Percentiles rank a stretch among this genome's conserved stretches.
These are phyloP conservation scores for Sebastes reedi DNA, from an alignment of 2,797 vertebrate species.

Conservation along the genomic window DNA sequence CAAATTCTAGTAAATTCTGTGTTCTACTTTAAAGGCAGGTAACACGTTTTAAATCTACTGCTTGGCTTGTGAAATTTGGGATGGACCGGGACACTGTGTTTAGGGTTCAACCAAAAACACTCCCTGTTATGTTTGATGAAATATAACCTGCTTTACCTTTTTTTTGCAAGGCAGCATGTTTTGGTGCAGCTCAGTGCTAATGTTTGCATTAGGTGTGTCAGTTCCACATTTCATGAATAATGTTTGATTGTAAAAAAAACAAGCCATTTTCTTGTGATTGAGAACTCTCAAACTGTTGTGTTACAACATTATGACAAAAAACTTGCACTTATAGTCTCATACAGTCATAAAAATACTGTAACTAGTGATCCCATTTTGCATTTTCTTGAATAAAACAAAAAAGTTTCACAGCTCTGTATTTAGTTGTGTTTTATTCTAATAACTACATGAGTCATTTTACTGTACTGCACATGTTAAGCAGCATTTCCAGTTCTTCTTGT, in stretches of 20 bases:
- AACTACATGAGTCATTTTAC: not conserved
- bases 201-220: not conserved
- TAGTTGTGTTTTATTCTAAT: not conserved
- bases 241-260: not conserved
- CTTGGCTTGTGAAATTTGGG: not conserved
- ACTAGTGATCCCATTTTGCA: not conserved
- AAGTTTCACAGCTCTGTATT: not conserved
- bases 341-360: not conserved
- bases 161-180: not conserved
- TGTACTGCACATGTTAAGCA: not conserved
- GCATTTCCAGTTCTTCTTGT: slow-evolving; percentile 55
- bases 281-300: too few species aligned
- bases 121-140: not conserved
- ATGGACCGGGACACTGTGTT: not conserved
- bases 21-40: not conserved
- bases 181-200: not conserved
- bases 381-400: slow-evolving; percentile 45
- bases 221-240: not conserved
- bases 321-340: too few species aligned
- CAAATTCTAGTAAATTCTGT: not conserved
- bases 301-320: too few species aligned
- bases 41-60: not conserved
- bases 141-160: not conserved
- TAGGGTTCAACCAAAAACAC: not conserved
- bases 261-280: too few species aligned